phyloP scores from a whole-genome alignment of 2,888 invertebrate genomes.

The Brachynemurus nebulosus region DNA sequence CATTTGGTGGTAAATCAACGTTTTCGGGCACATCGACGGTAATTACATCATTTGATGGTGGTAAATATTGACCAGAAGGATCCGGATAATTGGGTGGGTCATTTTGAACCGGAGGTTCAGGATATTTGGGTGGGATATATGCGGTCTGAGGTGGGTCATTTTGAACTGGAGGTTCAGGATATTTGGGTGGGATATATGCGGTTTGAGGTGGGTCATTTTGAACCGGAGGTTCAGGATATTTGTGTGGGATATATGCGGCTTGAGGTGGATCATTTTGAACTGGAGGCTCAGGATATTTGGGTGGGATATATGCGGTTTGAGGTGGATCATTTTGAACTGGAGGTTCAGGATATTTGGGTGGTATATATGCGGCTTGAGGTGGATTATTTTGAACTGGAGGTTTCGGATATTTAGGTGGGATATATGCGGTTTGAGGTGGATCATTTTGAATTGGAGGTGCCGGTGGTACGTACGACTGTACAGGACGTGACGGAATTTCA shows the following conservation, averaged over 20 bases:
- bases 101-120: slow-evolving; percentile 3
- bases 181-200: neutral
- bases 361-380: neutral
- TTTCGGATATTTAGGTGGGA: neutral
- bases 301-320: neutral
- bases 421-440: neutral
- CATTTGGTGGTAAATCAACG: slow-evolving; percentile 3
- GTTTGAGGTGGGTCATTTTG: neutral
- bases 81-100: neutral
- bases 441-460: too few species aligned
- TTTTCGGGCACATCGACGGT: neutral
- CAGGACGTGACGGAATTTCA: neutral
- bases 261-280: neutral
- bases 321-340: neutral
- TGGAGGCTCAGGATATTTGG: neutral
- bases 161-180: neutral
- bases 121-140: neutral
- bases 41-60: neutral
- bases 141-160: neutral
- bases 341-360: neutral
- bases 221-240: neutral
- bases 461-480: neutral
- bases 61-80: slow-evolving; percentile 1
- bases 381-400: neutral
- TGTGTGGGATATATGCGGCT: neutral